Percentiles rank a stretch among this genome's conserved stretches.
Conservation (phyloP, 2,797 vertebrate species). For the Ceryle rudis region DNA sequence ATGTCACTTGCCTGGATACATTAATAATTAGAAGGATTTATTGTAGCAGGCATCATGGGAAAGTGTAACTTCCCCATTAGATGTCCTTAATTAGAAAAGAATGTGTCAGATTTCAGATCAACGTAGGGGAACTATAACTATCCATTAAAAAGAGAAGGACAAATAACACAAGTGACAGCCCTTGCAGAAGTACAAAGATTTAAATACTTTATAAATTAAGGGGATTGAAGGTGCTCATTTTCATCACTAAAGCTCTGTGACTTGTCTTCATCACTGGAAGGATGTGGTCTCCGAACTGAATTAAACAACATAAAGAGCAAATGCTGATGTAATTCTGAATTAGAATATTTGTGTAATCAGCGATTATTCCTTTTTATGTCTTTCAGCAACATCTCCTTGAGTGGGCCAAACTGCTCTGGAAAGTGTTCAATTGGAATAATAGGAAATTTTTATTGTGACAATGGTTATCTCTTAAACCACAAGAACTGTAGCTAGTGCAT, state of each 20-base stretch:
- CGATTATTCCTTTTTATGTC: background rate
- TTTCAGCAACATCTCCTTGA: background rate
- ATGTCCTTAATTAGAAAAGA: constrained; percentile 62
- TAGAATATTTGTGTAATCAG: background rate
- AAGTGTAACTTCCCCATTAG: constrained; percentile 63
- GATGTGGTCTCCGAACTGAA: background rate
- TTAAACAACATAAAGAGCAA: constrained; percentile 3
- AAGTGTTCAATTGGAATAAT: background rate
- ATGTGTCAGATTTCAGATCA: constrained; percentile 58
- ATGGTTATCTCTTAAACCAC: background rate
- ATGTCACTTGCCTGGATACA: constrained; percentile 61
- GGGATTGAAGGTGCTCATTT: constrained; percentile 56
- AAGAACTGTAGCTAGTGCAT: background rate
- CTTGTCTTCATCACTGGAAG: background rate
- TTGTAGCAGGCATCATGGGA: constrained; percentile 59
- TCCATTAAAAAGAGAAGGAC: constrained; percentile 25
- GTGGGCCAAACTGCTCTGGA: background rate
- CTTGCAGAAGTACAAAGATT: constrained; percentile 52
- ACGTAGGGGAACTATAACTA: constrained; percentile 5
- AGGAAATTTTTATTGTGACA: background rate
- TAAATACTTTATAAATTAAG: constrained; percentile 70
- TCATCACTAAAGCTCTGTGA: constrained; percentile 20
- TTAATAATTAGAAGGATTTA: constrained; percentile 66
- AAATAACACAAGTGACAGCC: constrained; percentile 41
- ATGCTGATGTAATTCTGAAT: background rate